A percentile compares a stretch with the other conserved stretches of the same genome.
Conservation (phyloP, 2,113 vertebrate genomes). For the Ranitomeya variabilis region DNA sequence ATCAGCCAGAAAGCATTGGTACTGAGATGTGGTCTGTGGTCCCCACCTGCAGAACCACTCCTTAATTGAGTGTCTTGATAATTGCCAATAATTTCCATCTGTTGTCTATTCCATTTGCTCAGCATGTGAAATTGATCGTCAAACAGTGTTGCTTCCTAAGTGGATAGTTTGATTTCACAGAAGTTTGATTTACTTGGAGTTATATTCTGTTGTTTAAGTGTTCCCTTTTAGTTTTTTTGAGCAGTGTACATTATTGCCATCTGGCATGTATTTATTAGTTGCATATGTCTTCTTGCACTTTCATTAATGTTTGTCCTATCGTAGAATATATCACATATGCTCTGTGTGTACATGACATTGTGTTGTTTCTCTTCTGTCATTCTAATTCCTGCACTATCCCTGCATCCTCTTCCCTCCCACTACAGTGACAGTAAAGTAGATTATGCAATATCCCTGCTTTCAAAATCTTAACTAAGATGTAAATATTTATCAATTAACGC, state of each 20-base stretch:
- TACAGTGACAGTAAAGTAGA: not conserved
- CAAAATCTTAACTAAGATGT: constrained; percentile 49
- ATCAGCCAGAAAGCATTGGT: too few relatives aligned
- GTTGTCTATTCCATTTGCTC: too few relatives aligned
- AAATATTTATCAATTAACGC: constrained; percentile 52
- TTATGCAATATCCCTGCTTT: constrained; percentile 52
- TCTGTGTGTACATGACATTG: not conserved
- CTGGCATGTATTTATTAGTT: not conserved
- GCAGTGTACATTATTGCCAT: not conserved
- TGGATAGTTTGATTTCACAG: too few relatives aligned
- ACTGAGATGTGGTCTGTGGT: too few relatives aligned
- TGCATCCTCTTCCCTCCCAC: not conserved
- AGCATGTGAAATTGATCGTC: too few relatives aligned
- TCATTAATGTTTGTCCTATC: not conserved
- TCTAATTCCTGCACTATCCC: constrained; percentile 23
- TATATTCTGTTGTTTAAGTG: too few relatives aligned
- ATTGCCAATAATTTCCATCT: too few relatives aligned
- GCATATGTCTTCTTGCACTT: not conserved
- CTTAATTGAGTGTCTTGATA: too few relatives aligned
- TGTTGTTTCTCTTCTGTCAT: not conserved
- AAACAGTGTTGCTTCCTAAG: too few relatives aligned
- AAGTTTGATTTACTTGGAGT: too few relatives aligned
- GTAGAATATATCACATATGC: not conserved
- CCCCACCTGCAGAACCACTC: too few relatives aligned
- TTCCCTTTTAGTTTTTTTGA: too few relatives aligned